Base-by-base conservation (phyloP, 2,888 invertebrate species). In the Lasioglossum villosulum region DNA sequence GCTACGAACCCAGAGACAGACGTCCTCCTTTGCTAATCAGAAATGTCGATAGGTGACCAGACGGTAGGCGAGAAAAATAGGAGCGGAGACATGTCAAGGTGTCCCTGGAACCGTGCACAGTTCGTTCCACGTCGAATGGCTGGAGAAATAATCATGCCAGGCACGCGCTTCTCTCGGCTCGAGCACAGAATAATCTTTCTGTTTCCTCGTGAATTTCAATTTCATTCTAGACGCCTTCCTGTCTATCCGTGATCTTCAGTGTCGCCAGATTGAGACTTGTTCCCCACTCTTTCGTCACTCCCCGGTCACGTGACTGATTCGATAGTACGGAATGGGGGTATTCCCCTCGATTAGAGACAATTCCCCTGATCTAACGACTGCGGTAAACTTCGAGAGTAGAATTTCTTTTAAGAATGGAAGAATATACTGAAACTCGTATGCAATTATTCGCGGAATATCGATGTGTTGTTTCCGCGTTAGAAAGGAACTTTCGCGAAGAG, bases 11-110 rank as follows among this genome's bases (percentile, higher is more conserved):
- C 42, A 45, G 23, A 80, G 75, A 42, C 68, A n/a, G 16, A 37
- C 63, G 59, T 77, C 81, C 66, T 74, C n/a, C 59, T n/a, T 19
- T 39, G 78, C 59, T 81, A 84, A 84, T 87, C 74, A 79, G 37
- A 72, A 63, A 71, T 78, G 75, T 52, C 68, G 73, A 82, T 59
- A 56, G 56, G 39, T 27, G 70, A 68, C 52, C 73, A 52, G 52
- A 72, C 30, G 23, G 19, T 12, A 71, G 66, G 37, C 63, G 80
- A 88, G 76, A 80, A 77, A 88, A 82, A 88, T 88, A 86, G 75
- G 63, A 39, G 42, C 39, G 30, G 23, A 72, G 75, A 80, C 74
- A 30, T 8, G 42, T 66, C 52, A 45, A 79, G 68, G 42, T 37
- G 66, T 79, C 34, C 37, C 59, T 59, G 79, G 59, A 39, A 48